Base-by-base conservation (phyloP, 2,113 vertebrate species). In the Ciconia maguari region DNA sequence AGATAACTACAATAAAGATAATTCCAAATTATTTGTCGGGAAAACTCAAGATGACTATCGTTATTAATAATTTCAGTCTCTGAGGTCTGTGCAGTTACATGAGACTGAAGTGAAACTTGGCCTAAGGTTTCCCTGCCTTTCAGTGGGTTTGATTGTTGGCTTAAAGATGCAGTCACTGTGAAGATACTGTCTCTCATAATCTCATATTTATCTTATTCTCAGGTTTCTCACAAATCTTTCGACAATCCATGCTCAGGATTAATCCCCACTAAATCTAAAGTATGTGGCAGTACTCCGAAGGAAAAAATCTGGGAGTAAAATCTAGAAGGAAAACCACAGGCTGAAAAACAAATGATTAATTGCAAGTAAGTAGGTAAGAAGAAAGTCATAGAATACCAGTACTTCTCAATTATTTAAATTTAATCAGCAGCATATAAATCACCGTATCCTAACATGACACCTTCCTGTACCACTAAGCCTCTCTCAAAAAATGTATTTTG, bases 91-190 rank as follows among this genome's bases (percentile, higher is more conserved):
- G 2, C 30, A n/a, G 57, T 75, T 89, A 83, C 3, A 5, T 2
- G 48, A 95, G 60, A 88, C 46, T 51, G 55, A 86, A 92, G 85
- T 60, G 71, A 95, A 96, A 93, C 86, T 93, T 95, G 95, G 94
- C 91, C 72, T 46, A 81, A 75, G 44, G 66, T 94, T 91, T 90
- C 55, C 38, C 51, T 92, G 88, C 74, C 76, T 96, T 95, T 95
- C 78, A 87, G 70, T 91, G 66, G 27, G 42, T 93, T 95, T 87
- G 60, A 64, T 52, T 94, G 42, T 90, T 91, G 61, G 36, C 65
- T 88, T 76, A 89, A 75, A 89, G 55, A 74, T 64, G 48, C 30
- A 52, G 70, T 87, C 96, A 46, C 68, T 74, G 49, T 42, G n/a
- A 95, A 96, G 83, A 60, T 90, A 58, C 65, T 93, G 84, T 60